These are phyloP conservation scores for Emydoidea blandingii DNA, from an alignment of 2,797 vertebrate genomes.

Conservation along the genomic window DNA sequence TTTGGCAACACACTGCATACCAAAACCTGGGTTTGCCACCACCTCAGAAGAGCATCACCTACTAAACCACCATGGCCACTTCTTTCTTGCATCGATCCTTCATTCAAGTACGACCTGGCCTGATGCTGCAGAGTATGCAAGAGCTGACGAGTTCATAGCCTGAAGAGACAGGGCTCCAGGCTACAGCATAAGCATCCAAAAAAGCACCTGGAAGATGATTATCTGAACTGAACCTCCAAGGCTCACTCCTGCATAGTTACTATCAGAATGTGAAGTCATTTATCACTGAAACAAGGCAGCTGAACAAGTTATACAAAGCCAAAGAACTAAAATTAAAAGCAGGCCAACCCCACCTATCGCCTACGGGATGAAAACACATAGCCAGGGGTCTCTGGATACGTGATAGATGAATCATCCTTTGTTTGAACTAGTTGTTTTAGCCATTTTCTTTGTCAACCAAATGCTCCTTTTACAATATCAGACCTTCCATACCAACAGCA, in stretches of 20 bases:
- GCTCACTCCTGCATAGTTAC: neutral
- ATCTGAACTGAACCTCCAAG: slow-evolving; percentile 5
- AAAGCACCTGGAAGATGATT: neutral
- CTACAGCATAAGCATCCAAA: slow-evolving; percentile 1
- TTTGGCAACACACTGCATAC: too few species aligned
- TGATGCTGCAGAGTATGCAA: neutral
- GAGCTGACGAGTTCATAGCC: neutral
- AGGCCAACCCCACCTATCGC: neutral
- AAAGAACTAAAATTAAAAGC: slow-evolving; percentile 16
- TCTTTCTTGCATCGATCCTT: neutral
- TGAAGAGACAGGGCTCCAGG: neutral
- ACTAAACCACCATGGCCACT: neutral
- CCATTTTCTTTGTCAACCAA: neutral
- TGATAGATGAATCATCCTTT: neutral
- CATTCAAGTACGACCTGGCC: neutral
- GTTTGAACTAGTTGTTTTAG: neutral
- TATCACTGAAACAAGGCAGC: neutral
- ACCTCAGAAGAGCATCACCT: neutral
- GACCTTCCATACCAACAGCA: neutral
- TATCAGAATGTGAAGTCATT: neutral
- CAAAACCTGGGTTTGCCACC: neutral
- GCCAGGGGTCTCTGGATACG: neutral
- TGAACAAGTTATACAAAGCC: slow-evolving; percentile 7
- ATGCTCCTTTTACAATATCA: neutral
- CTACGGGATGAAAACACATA: neutral